A percentile compares a stretch with the other conserved stretches of the same genome.
These are phyloP conservation scores for Siniperca knerii DNA, from an alignment of 2,113 vertebrate species.

Conservation along the genomic window DNA sequence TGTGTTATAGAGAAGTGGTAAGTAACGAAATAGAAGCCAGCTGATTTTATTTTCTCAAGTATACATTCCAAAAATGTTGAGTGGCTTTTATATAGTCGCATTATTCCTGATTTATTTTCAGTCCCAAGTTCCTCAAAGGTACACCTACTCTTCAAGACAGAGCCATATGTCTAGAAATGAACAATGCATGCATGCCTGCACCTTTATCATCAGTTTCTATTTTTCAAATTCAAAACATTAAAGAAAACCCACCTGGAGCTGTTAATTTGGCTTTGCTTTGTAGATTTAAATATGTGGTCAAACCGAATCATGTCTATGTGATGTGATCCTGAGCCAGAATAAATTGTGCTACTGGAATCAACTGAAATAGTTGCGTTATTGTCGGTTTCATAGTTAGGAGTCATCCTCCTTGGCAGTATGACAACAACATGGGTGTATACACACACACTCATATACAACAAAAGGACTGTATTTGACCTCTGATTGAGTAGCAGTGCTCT, in stretches of 20 bases:
- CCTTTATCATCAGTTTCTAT: conserved; percentile 11
- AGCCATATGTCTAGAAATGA: conserved; percentile 48
- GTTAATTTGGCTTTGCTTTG: conserved; percentile 23
- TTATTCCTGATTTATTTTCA: conserved; percentile 38
- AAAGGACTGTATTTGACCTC: conserved; percentile 53
- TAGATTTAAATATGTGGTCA: conserved; percentile 21
- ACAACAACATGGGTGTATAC: conserved; percentile 26
- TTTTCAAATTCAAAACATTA: conserved; percentile 26
- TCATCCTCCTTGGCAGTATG: conserved; percentile 28
- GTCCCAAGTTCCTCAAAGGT: conserved; percentile 27
- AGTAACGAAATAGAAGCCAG: conserved; percentile 11
- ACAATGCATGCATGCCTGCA: conserved; percentile 16
- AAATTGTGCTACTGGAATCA: conserved; percentile 14
- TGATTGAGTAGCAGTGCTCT: conserved; percentile 58
- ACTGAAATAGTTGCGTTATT: conserved; percentile 15
- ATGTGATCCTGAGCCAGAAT: neutral
- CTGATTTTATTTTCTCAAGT: conserved; percentile 22
- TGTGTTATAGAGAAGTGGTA: neutral
- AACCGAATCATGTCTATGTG: neutral
- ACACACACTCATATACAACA: conserved; percentile 14
- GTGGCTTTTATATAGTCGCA: conserved; percentile 27
- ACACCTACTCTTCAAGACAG: conserved; percentile 34
- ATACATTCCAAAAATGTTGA: conserved; percentile 33
- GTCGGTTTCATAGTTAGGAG: conserved; percentile 1
- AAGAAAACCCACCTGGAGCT: neutral